phyloP scores from a whole-genome alignment of 2,888 invertebrate genomes.

The Hydrotaea diabolus region DNA sequence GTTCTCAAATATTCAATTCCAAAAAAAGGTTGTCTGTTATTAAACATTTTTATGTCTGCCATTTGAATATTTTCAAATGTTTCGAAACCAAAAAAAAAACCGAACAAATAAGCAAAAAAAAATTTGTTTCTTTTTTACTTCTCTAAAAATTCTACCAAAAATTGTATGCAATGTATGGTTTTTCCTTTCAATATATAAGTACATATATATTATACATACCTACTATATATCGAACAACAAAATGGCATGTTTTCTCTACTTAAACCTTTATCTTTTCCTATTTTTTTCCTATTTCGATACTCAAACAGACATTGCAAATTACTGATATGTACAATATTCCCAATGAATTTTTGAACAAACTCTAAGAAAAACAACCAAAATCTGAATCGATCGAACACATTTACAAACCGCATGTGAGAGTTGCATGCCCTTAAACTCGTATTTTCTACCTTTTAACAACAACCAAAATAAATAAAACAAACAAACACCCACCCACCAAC shows the following conservation, averaged over 20 bases:
- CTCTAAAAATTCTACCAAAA: not conserved
- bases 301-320: conserved; percentile 35
- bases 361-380: not conserved
- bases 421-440: conserved; percentile 45
- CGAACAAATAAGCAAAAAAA: conserved; percentile 56
- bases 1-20: conserved; percentile 31
- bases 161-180: conserved; percentile 42
- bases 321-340: conserved; percentile 5
- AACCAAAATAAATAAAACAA: not conserved
- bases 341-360: too few relatives aligned
- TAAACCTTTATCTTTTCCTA: conserved; percentile 43
- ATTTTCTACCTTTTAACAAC: not conserved
- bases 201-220: conserved; percentile 14
- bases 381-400: conserved; percentile 25
- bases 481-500: conserved; percentile 11
- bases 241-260: conserved; percentile 62
- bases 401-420: conserved; percentile 55
- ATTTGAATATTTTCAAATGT: conserved; percentile 73
- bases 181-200: conserved; percentile 13
- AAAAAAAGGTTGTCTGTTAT: conserved; percentile 78
- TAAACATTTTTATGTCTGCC: conserved; percentile 80
- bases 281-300: conserved; percentile 19
- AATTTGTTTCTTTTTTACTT: conserved; percentile 34
- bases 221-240: conserved; percentile 5
- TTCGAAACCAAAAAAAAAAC: conserved; percentile 68